A percentile compares a stretch with the other conserved stretches of the same genome.
Conservation (phyloP, 2,888 invertebrate genomes). For the Zonitis immaculata region DNA sequence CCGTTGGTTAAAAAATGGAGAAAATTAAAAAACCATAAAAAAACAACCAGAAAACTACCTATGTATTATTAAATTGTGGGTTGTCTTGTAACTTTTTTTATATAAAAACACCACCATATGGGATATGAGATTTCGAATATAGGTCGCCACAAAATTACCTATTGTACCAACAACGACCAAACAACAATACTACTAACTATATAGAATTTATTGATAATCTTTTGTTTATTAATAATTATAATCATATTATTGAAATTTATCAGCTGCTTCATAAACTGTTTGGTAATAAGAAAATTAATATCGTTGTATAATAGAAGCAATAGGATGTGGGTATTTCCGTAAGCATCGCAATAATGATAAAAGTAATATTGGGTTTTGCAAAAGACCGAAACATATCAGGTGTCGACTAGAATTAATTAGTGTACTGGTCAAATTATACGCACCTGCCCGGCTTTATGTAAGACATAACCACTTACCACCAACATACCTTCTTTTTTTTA, state of each 20-base stretch:
- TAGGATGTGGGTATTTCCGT: constrained; percentile 1
- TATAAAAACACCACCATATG: constrained; percentile 22
- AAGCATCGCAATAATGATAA: not conserved
- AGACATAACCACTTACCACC: not conserved
- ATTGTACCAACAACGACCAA: not conserved
- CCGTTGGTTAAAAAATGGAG: constrained; percentile 29
- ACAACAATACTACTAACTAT: not conserved
- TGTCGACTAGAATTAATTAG: not conserved
- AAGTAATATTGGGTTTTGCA: too few relatives aligned
- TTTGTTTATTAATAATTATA: too few relatives aligned
- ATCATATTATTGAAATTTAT: not conserved
- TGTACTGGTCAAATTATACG: not conserved
- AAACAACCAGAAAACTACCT: too few relatives aligned
- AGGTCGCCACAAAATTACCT: not conserved
- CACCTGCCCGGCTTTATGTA: constrained; percentile 1
- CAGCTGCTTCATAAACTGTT: not conserved
- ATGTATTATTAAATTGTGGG: constrained; percentile 31
- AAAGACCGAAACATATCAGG: not conserved
- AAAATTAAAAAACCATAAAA: too few relatives aligned
- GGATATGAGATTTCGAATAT: constrained; percentile 11
- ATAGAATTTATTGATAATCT: too few relatives aligned
- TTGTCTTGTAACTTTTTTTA: constrained; percentile 14
- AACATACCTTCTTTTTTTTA: not conserved
- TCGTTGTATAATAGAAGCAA: not conserved
- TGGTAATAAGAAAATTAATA: not conserved